Evolutionary conservation across 2,113 vertebrate species (phyloP), one percentile per base, ranked within the genome.

Genomic region (Silurus meridionalis): DNA sequence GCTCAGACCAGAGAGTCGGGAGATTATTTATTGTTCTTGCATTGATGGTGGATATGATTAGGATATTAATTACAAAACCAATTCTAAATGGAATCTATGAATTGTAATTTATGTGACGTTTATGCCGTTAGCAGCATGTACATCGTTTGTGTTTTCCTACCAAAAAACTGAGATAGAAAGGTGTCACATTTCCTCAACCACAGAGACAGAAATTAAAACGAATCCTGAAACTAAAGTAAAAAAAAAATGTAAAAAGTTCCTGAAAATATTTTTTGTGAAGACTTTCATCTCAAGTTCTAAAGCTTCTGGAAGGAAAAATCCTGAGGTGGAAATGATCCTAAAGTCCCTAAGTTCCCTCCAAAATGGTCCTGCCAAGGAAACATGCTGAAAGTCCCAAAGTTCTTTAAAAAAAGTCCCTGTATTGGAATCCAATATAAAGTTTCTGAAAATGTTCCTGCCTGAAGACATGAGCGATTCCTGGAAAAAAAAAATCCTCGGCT

Each of bases 381-480:
- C 57, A 80, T 48, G 37, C 53, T 61, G 58, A 61, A 61, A 61
- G 8, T 79, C 77, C 77, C 77, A 17, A 0, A 21, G 7, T 21
- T 23, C 8, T 21, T 80, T 17, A 15, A 79, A 52, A 67, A 53
- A 55, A 57, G 48, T 15, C n/a, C 6, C 17, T 58, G 77, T 79
- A 14, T 58, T 79, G 53, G 53, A 79, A 57, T 58, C 53, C 3
- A 6, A 80, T 80, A 15, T 21, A 13, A 80, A 48, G 78, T 48
- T 60, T 37, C 57, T 80, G 78, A 61, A 61, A 80, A 80, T 61
- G 78, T 80, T 80, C 28, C 37, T 80, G 77, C 25, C 14, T 57
- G 19, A 8, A 80, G 25, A 10, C 25, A 58, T 10, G 4, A 80
- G 15, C 58, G 77, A 78, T 78, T 78, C 28, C 46, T 3, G 21